phyloP scores from a whole-genome alignment of 2,888 invertebrate species.

The Lysandra coridon region DNA sequence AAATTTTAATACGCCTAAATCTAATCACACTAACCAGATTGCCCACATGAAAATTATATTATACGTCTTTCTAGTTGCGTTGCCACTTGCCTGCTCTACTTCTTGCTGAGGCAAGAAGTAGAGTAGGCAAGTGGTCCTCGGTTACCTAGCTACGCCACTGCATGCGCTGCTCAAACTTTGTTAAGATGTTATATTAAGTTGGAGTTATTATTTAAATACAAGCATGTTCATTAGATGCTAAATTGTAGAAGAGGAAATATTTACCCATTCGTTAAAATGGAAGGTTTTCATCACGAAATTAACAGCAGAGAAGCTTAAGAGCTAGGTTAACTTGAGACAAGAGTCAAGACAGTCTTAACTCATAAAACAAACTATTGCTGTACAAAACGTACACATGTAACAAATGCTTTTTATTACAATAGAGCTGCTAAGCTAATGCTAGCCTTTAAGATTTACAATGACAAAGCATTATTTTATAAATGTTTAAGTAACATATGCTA shows the following conservation, averaged over 20 bases:
- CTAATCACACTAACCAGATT: too few relatives aligned
- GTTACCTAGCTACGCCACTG: slow-evolving; percentile 30
- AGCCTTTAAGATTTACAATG: too few relatives aligned
- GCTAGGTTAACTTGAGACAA: not conserved
- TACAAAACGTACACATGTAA: too few relatives aligned
- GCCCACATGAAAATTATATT: too few relatives aligned
- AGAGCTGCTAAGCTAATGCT: too few relatives aligned
- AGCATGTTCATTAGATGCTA: not conserved
- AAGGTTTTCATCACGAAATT: not conserved
- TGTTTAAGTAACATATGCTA: too few relatives aligned
- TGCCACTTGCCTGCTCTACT: not conserved
- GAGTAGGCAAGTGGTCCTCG: not conserved
- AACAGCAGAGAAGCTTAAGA: not conserved
- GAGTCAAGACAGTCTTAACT: not conserved
- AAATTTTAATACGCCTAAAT: too few relatives aligned
- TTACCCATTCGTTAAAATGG: not conserved
- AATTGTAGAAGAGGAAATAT: not conserved
- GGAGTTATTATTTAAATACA: slow-evolving; percentile 28
- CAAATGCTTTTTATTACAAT: too few relatives aligned
- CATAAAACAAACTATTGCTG: too few relatives aligned
- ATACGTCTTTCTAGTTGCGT: too few relatives aligned
- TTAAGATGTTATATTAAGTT: slow-evolving; percentile 34
- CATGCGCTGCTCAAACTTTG: slow-evolving; percentile 39
- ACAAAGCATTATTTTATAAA: too few relatives aligned
- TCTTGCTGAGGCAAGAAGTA: too few relatives aligned